phyloP scores from a whole-genome alignment of 53 echinoderm and acorn worm genomes.

The Antedon mediterranea region DNA sequence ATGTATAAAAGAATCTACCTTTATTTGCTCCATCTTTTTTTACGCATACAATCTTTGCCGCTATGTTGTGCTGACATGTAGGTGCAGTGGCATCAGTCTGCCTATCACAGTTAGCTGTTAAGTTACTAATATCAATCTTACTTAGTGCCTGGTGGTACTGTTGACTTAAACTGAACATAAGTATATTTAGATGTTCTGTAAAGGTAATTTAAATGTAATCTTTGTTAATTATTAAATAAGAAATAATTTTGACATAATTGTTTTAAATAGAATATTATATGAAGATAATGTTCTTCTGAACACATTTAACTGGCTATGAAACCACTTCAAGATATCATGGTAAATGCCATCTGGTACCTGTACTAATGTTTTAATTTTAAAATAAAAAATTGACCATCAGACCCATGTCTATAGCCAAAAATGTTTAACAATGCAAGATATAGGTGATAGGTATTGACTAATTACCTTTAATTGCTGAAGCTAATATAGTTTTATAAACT shows the following conservation, averaged over 20 bases:
- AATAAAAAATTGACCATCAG: too few species aligned
- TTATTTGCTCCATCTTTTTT: slow-evolving; percentile 86
- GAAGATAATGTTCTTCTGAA: too few species aligned
- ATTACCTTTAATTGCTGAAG: slow-evolving; percentile 53
- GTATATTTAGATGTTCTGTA: slow-evolving; percentile 78
- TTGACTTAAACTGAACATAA: slow-evolving; percentile 51
- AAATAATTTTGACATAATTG: too few species aligned
- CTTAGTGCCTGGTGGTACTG: slow-evolving; percentile 54
- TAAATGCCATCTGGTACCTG: too few species aligned
- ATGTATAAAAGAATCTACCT: slow-evolving; percentile 85
- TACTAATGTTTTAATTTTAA: too few species aligned
- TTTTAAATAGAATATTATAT: too few species aligned
- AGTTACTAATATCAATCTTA: slow-evolving; percentile 25
- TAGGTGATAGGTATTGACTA: too few species aligned
- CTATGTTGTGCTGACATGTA: slow-evolving; percentile 58
- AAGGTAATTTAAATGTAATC: background rate
- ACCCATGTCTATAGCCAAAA: too few species aligned
- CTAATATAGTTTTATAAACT: slow-evolving; percentile 51
- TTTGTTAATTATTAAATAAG: too few species aligned
- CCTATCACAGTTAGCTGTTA: background rate
- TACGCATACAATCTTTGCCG: slow-evolving; percentile 76
- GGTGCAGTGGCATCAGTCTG: slow-evolving; percentile 11
- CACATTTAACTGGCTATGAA: too few species aligned
- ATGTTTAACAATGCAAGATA: too few species aligned
- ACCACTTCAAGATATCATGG: too few species aligned